These are phyloP conservation scores for Embidobia sp. DNA, from an alignment of 2,888 invertebrate species.

Conservation along the genomic window DNA sequence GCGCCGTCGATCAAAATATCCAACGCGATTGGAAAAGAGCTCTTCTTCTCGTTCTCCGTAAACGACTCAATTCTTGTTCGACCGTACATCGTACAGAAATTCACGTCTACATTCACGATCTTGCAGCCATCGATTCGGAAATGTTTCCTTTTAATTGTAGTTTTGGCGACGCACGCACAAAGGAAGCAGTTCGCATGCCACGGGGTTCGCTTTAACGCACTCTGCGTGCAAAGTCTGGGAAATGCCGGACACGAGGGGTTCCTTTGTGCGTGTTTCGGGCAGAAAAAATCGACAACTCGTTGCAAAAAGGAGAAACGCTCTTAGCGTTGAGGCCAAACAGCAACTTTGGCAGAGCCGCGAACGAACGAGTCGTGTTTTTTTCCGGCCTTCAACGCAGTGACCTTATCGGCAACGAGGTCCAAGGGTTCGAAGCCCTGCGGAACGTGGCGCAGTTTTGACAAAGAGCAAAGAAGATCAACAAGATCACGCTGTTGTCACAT, in stretches of 20 bases:
- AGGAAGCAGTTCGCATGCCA: too few species aligned
- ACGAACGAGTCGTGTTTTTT: slow-evolving; percentile 54
- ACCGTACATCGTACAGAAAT: slow-evolving; percentile 38
- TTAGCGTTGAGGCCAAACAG: slow-evolving; percentile 15
- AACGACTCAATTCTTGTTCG: slow-evolving; percentile 37
- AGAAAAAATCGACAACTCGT: slow-evolving; percentile 53
- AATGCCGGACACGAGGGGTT: slow-evolving; percentile 1
- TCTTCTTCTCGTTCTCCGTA: slow-evolving; percentile 13
- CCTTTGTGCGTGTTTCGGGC: slow-evolving; percentile 44
- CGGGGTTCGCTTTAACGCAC: too few species aligned
- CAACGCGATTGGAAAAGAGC: neutral
- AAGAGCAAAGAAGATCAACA: slow-evolving; percentile 54
- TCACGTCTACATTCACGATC: slow-evolving; percentile 52
- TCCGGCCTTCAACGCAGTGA: slow-evolving; percentile 33
- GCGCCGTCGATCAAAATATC: slow-evolving; percentile 1
- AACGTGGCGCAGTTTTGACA: slow-evolving; percentile 43
- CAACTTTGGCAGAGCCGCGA: neutral
- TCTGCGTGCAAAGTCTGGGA: too few species aligned
- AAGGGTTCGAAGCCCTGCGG: slow-evolving; percentile 11
- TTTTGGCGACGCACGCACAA: slow-evolving; percentile 29
- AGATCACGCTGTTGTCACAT: slow-evolving; percentile 29
- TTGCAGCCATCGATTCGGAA: slow-evolving; percentile 40
- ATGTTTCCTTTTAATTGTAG: slow-evolving; percentile 2
- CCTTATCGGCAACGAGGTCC: slow-evolving; percentile 32
- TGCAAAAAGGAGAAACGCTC: too few species aligned